A percentile compares a stretch with the other conserved stretches of the same genome.
phyloP scores from a whole-genome alignment of 2,888 invertebrate genomes.

The Nomada hirtipes region DNA sequence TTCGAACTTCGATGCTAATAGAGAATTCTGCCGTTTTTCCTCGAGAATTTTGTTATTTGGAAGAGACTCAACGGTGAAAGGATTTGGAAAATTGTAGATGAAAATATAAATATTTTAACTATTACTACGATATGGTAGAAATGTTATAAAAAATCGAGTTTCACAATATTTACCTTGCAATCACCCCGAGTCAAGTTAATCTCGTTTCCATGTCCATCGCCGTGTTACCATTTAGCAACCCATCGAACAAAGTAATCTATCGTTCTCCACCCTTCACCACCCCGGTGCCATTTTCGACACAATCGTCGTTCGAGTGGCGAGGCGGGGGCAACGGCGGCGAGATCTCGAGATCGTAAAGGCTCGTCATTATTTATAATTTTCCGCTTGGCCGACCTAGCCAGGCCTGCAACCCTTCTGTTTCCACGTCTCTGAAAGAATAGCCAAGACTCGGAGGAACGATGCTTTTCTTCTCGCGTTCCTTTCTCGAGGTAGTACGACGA shows the following conservation, averaged over 20 bases:
- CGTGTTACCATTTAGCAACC: constrained; percentile 18
- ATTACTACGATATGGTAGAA: too few relatives aligned
- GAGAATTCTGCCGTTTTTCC: neutral
- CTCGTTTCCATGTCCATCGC: constrained; percentile 58
- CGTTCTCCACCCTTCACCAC: neutral
- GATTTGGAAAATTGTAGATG: neutral
- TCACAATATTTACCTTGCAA: neutral
- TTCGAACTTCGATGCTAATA: neutral
- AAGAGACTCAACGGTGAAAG: too few relatives aligned
- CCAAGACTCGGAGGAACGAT: constrained; percentile 40
- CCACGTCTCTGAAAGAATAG: constrained; percentile 77
- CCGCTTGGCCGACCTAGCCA: constrained; percentile 74
- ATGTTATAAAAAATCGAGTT: neutral
- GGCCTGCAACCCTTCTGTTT: constrained; percentile 63
- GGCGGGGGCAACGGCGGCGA: constrained; percentile 30
- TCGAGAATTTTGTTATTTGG: neutral
- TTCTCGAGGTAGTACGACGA: constrained; percentile 50
- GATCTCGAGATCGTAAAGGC: constrained; percentile 60
- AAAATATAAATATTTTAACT: too few relatives aligned
- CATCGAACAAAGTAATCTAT: constrained; percentile 20
- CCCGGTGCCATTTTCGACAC: neutral
- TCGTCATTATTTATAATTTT: constrained; percentile 84
- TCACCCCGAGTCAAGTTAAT: neutral
- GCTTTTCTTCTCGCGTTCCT: constrained; percentile 60
- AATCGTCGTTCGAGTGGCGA: constrained; percentile 12